A percentile compares a stretch with the other conserved stretches of the same genome.
Evolutionary conservation across 2,797 vertebrate species (phyloP).

Genomic region (Furcifer pardalis): DNA sequence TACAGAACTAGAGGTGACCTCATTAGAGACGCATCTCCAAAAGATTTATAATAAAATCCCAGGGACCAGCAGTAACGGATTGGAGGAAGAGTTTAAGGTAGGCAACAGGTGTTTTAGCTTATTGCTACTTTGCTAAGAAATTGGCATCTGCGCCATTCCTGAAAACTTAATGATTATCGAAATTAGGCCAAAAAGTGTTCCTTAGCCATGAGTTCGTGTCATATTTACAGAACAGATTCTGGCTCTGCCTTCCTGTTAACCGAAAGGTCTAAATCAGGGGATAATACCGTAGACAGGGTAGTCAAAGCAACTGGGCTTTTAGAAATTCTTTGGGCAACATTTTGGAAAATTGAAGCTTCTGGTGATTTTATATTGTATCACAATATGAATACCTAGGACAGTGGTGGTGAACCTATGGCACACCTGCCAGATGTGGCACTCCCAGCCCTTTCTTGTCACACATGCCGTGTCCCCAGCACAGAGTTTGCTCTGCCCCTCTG

Average conservation of each 20-base stretch:
- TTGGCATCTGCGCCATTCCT: background rate
- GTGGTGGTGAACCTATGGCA: too few species aligned
- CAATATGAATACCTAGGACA: too few species aligned
- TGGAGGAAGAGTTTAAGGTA: conserved; percentile 98
- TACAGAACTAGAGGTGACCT: conserved; percentile 97
- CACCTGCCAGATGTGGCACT: too few species aligned
- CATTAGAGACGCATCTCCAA: conserved; percentile 92
- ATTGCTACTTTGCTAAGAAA: background rate
- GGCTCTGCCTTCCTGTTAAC: background rate
- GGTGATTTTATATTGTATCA: too few species aligned
- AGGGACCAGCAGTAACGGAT: conserved; percentile 90
- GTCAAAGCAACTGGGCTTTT: background rate
- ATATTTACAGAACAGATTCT: background rate
- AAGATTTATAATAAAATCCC: conserved; percentile 94
- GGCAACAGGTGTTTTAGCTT: background rate
- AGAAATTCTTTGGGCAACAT: background rate
- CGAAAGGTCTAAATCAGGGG: background rate
- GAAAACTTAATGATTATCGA: background rate
- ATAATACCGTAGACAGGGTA: too few species aligned
- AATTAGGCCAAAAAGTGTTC: background rate
- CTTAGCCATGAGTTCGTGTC: background rate
- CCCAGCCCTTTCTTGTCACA: too few species aligned
- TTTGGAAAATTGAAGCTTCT: background rate
- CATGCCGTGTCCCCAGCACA: too few species aligned
- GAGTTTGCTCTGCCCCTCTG: too few species aligned